These are phyloP conservation scores for Huso huso DNA, from an alignment of 2,797 vertebrate genomes.

Conservation along the genomic window DNA sequence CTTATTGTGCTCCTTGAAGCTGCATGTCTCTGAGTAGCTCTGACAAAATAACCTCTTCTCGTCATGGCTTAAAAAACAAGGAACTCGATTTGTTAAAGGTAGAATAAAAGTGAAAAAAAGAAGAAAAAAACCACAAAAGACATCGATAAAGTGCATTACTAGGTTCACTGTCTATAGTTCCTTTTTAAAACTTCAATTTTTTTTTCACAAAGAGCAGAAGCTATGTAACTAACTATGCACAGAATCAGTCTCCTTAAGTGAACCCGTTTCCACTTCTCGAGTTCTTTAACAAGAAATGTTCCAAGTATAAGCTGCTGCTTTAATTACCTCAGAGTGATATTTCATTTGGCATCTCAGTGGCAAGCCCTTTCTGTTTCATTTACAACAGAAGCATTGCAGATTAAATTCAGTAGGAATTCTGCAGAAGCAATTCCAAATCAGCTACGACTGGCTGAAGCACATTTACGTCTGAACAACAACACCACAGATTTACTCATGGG, in stretches of 20 bases:
- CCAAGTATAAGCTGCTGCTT: background rate
- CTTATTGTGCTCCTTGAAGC: constrained; percentile 41
- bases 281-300: background rate
- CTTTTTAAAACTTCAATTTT: too few species aligned
- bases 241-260: background rate
- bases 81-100: constrained; percentile 7
- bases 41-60: constrained; percentile 52
- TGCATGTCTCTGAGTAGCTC: constrained; percentile 56
- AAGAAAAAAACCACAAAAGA: too few species aligned
- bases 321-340: background rate
- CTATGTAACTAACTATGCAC: too few species aligned
- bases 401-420: too few species aligned
- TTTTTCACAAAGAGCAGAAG: too few species aligned
- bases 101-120: too few species aligned
- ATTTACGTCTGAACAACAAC: too few species aligned
- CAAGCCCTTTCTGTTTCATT: background rate
- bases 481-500: too few species aligned
- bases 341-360: background rate
- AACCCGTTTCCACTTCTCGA: background rate
- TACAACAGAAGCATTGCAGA: background rate
- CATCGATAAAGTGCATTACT: too few species aligned
- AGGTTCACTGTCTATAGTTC: too few species aligned
- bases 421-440: too few species aligned
- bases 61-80: constrained; percentile 31
- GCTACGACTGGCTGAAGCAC: too few species aligned